Evolutionary conservation across 2,797 vertebrate species (phyloP), one percentile per base, ranked within the genome.

Genomic region (Enteromius afrohamiltoni): DNA sequence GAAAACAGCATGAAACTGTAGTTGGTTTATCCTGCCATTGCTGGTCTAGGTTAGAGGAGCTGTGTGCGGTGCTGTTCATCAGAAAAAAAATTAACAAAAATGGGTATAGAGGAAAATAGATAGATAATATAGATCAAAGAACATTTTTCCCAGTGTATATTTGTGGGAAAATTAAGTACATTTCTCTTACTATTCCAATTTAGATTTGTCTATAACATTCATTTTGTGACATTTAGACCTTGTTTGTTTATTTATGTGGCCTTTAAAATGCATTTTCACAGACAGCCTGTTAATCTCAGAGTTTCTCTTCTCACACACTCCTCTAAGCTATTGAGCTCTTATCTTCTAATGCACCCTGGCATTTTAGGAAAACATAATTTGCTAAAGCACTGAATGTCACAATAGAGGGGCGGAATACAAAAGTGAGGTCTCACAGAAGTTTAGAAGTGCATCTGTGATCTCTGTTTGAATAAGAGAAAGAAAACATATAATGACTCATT

Each of bases 261-360:
- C 2, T 77, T 29, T 82, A 88, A 86, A 90, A 80, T 73, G 75
- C 29, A 26, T 53, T 79, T 71, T 14, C 0, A 71, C 9, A 65
- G 51, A 47, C n/a, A 37, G 37, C 45, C 82, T 64, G 81, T 70
- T 88, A 87, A 90, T 88, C 82, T 75, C 86, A 83, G 53, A 65
- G 85, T 51, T 73, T 34, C 74, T 82, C 60, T 71, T 89, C 86
- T 81, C 11, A 45, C 64, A 19, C 83, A 87, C 77, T 83, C 51
- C 29, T 85, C 67, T 78, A 77, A 84, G 80, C 85, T 75, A 87
- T 69, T 62, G 83, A 91, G 90, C 74, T 77, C 74, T 26, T 60
- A 91, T 92, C 90, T 91, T 79, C 83, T 79, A 89, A 85, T 83
- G 51, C 89, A 88, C 87, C 85, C 86, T 73, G 85, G 73, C 86